Conservation (phyloP, 2,113 vertebrate species). For the Xiphophorus maculatus region DNA sequence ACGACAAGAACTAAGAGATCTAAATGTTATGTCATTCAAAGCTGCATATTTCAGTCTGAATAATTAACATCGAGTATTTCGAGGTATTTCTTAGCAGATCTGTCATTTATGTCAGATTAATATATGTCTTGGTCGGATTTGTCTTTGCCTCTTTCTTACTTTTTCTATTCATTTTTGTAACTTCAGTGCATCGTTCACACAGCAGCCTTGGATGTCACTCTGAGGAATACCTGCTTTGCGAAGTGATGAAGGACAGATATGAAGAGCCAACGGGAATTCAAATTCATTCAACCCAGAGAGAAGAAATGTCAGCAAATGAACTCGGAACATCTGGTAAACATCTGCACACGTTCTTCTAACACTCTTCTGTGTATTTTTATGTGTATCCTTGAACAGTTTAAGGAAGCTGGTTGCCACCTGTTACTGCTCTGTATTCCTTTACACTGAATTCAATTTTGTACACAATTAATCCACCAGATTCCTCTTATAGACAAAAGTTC, state of each 20-base stretch:
- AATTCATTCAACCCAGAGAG: constrained; percentile 27
- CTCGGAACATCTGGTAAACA: constrained; percentile 51
- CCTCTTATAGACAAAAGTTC: constrained; percentile 25
- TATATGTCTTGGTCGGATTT: not conserved
- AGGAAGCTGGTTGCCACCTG: constrained; percentile 1
- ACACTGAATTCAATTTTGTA: constrained; percentile 26
- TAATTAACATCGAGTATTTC: not conserved
- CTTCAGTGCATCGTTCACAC: constrained; percentile 28
- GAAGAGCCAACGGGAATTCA: constrained; percentile 39
- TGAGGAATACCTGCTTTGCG: constrained; percentile 38
- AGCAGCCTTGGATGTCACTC: constrained; percentile 33
- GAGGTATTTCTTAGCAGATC: not conserved
- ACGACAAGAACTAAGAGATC: not conserved
- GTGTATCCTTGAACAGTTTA: constrained; percentile 2
- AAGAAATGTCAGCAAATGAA: constrained; percentile 37
- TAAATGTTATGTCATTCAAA: not conserved
- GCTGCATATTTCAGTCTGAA: not conserved
- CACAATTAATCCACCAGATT: constrained; percentile 50
- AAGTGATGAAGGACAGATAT: constrained; percentile 36
- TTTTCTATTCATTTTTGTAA: constrained; percentile 25
- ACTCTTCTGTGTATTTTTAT: constrained; percentile 4
- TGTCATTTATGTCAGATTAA: not conserved
- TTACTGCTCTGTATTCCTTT: constrained; percentile 17
- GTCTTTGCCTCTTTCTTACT: not conserved
- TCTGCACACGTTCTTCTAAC: not conserved